Conservation (phyloP, 2,113 vertebrate genomes). For the Piprites chloris region DNA sequence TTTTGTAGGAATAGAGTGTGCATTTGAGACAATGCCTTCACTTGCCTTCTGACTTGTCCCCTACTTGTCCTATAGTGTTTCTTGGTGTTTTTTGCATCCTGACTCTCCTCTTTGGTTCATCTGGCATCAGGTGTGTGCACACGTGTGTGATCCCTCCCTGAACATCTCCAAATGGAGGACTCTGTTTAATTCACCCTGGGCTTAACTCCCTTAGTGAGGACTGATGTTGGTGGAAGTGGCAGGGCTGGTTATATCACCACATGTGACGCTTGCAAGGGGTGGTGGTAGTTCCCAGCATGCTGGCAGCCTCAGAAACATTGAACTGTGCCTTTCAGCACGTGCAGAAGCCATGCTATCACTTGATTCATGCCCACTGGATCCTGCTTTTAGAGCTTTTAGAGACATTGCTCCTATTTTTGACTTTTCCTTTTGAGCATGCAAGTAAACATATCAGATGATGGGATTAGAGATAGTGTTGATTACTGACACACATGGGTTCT, state of each 20-base stretch:
- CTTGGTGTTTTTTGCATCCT: not conserved
- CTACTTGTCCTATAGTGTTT: not conserved
- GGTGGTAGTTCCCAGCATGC: not conserved
- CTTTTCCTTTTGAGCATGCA: constrained; percentile 4
- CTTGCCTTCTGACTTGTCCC: not conserved
- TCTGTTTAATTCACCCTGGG: not conserved
- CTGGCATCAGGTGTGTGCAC: rapidly evolving
- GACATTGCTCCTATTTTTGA: not conserved
- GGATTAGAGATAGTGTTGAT: constrained; percentile 40
- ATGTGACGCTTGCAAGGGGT: not conserved
- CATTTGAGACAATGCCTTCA: not conserved
- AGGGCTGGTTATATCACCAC: rapidly evolving
- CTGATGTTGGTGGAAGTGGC: not conserved
- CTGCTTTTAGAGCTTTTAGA: not conserved
- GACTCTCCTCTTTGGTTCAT: not conserved
- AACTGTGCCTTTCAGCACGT: not conserved
- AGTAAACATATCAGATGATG: constrained; percentile 10
- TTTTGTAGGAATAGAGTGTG: not conserved
- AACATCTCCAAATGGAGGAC: rapidly evolving
- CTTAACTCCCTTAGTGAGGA: rapidly evolving
- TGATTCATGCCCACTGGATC: not conserved
- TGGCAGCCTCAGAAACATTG: not conserved
- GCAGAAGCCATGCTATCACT: not conserved
- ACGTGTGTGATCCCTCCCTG: not conserved
- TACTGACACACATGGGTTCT: not conserved